Conservation (phyloP, 2,888 invertebrate genomes). For the Pristionchus mayeri region DNA sequence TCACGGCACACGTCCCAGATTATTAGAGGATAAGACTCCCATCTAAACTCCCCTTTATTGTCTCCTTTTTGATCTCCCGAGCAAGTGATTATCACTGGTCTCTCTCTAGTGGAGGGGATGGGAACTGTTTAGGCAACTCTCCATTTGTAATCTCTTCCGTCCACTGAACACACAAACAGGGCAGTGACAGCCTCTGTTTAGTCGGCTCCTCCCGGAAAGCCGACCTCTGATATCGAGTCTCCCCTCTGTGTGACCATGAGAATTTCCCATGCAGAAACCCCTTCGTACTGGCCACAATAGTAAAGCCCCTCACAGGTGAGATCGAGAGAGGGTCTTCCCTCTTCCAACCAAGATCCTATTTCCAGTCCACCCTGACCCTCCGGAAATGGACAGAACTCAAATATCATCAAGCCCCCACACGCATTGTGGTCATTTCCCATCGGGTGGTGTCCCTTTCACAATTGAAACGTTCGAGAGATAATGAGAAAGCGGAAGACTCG, state of each 20-base stretch:
- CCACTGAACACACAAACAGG: background rate
- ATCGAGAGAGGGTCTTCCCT: constrained; percentile 8
- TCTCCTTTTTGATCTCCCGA: constrained; percentile 14
- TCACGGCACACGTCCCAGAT: constrained; percentile 28
- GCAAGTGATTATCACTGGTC: background rate
- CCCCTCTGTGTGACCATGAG: background rate
- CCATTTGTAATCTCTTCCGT: constrained; percentile 14
- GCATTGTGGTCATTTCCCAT: constrained; percentile 39
- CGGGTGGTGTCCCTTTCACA: constrained; percentile 35
- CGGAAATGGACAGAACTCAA: constrained; percentile 41
- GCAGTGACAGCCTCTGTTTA: background rate
- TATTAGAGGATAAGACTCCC: constrained; percentile 20
- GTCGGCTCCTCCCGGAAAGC: background rate
- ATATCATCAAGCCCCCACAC: constrained; percentile 20
- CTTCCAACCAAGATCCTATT: background rate
- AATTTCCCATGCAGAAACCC: constrained; percentile 23
- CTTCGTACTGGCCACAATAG: background rate
- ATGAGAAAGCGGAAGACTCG: constrained; percentile 13
- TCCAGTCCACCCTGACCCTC: background rate
- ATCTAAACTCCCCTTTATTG: background rate
- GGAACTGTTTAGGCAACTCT: constrained; percentile 9
- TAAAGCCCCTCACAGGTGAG: constrained; percentile 10
- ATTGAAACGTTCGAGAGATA: constrained; percentile 40
- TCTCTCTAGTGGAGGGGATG: background rate
- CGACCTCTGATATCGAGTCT: constrained; percentile 26